phyloP scores from a whole-genome alignment of 2,797 vertebrate species.

The Coluber constrictor region DNA sequence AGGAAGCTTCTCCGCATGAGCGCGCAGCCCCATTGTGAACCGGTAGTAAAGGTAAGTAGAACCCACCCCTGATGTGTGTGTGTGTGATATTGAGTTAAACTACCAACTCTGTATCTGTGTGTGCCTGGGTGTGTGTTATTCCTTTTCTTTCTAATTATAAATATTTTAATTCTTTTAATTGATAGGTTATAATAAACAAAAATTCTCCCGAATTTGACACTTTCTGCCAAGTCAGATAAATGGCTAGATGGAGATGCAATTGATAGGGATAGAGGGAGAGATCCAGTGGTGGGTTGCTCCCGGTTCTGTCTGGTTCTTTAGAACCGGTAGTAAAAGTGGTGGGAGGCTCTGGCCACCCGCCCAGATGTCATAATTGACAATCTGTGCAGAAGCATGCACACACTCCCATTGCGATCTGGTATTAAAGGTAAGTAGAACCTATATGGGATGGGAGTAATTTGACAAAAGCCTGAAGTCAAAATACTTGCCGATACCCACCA shows the following conservation, averaged over 20 bases:
- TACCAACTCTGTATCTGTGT: neutral
- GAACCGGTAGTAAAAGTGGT: no score
- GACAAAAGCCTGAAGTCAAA: neutral
- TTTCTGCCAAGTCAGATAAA: neutral
- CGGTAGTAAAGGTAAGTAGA: no score
- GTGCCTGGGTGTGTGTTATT: neutral
- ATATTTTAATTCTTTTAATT: neutral
- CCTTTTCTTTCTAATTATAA: neutral
- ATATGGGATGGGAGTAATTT: neutral
- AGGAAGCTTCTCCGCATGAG: no score
- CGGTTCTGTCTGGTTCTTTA: no score
- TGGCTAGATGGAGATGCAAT: neutral
- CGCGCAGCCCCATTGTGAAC: no score
- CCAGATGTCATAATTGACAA: no score
- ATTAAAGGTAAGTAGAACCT: neutral
- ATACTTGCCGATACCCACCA: neutral
- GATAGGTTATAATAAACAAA: neutral
- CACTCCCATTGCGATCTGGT: no score
- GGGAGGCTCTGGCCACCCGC: no score
- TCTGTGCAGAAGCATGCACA: no score
- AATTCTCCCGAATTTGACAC: neutral
- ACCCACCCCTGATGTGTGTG: no score
- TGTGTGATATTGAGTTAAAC: neutral
- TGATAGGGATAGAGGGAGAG: neutral
- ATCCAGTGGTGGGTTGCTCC: neutral